These are phyloP conservation scores for Lithophane socia DNA, from an alignment of 2,888 invertebrate genomes.

Conservation along the genomic window DNA sequence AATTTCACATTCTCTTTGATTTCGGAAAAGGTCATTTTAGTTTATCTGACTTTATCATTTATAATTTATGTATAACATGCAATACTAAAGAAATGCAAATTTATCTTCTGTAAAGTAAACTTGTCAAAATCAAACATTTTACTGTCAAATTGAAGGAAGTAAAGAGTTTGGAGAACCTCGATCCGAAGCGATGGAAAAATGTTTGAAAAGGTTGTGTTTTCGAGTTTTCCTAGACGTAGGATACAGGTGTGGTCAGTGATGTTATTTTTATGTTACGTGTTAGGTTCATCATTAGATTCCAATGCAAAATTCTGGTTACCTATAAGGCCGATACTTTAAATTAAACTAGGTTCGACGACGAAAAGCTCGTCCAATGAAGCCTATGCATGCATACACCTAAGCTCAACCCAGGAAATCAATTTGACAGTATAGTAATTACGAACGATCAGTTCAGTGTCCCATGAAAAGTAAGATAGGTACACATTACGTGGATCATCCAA, in stretches of 20 bases:
- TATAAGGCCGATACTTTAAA: neutral
- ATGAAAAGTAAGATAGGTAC: conserved; percentile 63
- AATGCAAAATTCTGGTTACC: neutral
- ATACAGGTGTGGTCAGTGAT: too few species aligned
- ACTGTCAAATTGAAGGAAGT: conserved; percentile 10
- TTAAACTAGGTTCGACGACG: neutral
- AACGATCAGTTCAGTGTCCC: conserved; percentile 63
- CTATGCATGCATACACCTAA: neutral
- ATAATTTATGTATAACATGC: neutral
- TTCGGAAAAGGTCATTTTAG: conserved; percentile 8
- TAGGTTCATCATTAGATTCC: too few species aligned
- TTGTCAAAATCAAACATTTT: conserved; percentile 46
- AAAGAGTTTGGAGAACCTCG: conserved; percentile 16
- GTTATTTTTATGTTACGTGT: too few species aligned
- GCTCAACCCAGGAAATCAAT: conserved; percentile 59
- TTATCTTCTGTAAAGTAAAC: conserved; percentile 35
- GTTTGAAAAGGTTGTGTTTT: neutral
- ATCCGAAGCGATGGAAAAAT: conserved; percentile 11
- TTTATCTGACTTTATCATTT: conserved; percentile 1
- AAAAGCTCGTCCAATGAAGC: neutral
- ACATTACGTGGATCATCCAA: conserved; percentile 75
- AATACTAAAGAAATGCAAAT: neutral
- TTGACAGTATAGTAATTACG: conserved; percentile 35
- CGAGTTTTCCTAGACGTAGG: neutral
- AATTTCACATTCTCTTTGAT: neutral